Evolutionary conservation across 2,797 vertebrate species (phyloP), one percentile per base, ranked within the genome.

Genomic region (Myotis pilosus): DNA sequence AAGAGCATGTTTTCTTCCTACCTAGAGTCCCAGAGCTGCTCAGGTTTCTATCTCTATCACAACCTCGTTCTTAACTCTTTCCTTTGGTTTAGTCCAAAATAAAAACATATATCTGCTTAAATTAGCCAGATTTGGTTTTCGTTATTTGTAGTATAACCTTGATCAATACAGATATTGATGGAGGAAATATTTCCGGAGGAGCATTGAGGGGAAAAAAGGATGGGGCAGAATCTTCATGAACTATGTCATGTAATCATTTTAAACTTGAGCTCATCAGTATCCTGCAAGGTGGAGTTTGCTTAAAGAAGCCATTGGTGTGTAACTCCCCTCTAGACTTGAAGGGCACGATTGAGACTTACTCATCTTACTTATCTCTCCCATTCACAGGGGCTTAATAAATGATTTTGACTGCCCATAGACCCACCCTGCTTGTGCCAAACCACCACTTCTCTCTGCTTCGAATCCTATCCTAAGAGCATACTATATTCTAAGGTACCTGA

Each of bases 111-210:
- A 57, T 81, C 69, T 80, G 44, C 30, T 84, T 28, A 68, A 95
- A 68, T 22, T 3, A 20, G 19, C 25, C 44, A 12, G 15, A 62
- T 12, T 33, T 38, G 38, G 49, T 60, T 51, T 87, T 80, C 33
- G 16, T 15, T 38, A n/a, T 12, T 10, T n/a, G 19, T 9, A 17
- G 2, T 22, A 16, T 11, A 47, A 28, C 53, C 1, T 33, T 6
- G 36, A 30, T 5, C 16, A 5, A 11, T 2, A 6, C 7, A 82
- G 69, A 19, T 2, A 2, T 5, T 8, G 60, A n/a, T 0, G 1
- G 33, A 15, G 41, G 68, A 20, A 10, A 8, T 17, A 5, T 38
- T 49, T 38, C 57, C 8, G 68, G 36, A 33, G 71, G n/a, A 30
- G 9, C 2, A 47, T 5, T 13, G 19, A 16, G 3, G 3, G 51